Percentiles rank a stretch among this genome's conserved stretches.
phyloP scores from a whole-genome alignment of 2,113 vertebrate species.

The Corythornis vintsioides region DNA sequence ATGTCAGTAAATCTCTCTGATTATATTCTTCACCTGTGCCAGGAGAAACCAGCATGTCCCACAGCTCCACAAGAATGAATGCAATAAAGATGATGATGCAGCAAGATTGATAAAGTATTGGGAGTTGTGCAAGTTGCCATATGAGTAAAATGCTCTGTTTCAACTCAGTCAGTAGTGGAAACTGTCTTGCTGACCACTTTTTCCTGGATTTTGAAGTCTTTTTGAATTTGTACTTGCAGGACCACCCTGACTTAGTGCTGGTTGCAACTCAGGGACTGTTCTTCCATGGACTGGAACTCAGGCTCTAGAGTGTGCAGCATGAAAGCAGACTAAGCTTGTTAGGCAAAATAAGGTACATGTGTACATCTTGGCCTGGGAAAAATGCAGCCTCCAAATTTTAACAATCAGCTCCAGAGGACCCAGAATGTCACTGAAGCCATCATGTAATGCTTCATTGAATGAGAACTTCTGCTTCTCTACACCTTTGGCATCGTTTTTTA shows the following conservation, averaged over 20 bases:
- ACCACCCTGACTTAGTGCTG: background rate
- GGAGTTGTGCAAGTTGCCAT: background rate
- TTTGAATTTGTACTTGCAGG: background rate
- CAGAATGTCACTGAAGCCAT: background rate
- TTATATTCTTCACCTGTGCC: background rate
- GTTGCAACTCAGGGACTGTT: background rate
- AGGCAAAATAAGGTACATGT: background rate
- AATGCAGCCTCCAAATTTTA: background rate
- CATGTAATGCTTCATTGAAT: background rate
- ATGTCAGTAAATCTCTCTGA: background rate
- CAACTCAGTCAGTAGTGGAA: background rate
- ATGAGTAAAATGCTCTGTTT: background rate
- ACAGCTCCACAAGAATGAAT: background rate
- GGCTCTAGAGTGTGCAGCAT: background rate
- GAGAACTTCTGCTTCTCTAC: background rate
- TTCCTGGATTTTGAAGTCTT: background rate
- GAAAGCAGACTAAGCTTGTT: background rate
- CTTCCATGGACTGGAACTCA: background rate
- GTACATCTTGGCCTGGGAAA: background rate
- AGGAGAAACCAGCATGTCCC: background rate
- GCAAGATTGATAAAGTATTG: background rate
- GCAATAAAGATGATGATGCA: background rate
- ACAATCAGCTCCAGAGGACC: background rate
- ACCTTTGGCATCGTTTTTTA: background rate
- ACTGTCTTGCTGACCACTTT: background rate